These are phyloP conservation scores for Epinotia nisella DNA, from an alignment of 2,888 invertebrate genomes.

Conservation along the genomic window DNA sequence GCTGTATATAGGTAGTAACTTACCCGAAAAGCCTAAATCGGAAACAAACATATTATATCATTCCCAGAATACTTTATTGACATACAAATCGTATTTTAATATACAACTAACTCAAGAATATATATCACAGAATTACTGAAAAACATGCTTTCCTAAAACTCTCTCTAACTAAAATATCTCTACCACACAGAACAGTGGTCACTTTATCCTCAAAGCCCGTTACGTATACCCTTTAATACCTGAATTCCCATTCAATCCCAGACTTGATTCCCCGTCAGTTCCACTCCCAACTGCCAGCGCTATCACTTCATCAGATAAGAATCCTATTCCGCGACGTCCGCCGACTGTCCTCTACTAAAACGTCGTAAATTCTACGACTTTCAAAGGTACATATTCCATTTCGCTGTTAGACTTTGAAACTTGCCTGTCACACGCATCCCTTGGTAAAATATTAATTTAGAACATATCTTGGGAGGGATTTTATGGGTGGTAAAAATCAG, in stretches of 20 bases:
- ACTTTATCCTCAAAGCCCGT: not conserved
- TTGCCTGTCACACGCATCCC: constrained; percentile 36
- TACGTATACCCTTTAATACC: constrained; percentile 11
- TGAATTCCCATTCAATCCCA: constrained; percentile 23
- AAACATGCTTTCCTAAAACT: not conserved
- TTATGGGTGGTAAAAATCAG: constrained; percentile 37
- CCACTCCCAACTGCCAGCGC: constrained; percentile 27
- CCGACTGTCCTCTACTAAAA: not conserved
- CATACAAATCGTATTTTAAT: too few relatives aligned
- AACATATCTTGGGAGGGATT: constrained; percentile 12
- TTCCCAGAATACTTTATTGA: too few relatives aligned
- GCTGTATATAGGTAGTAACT: too few relatives aligned
- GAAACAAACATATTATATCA: too few relatives aligned
- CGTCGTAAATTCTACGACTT: not conserved
- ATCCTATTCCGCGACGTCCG: constrained; percentile 21
- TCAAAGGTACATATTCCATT: not conserved
- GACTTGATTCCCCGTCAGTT: constrained; percentile 19
- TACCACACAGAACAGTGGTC: not conserved
- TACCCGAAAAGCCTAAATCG: too few relatives aligned
- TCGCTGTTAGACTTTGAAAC: not conserved
- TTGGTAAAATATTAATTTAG: constrained; percentile 38
- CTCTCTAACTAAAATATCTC: not conserved
- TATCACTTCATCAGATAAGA: constrained; percentile 40
- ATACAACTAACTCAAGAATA: too few relatives aligned
- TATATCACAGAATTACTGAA: not conserved